These are phyloP conservation scores for Pampusana beccarii DNA, from an alignment of 2,113 vertebrate genomes.

Conservation along the genomic window DNA sequence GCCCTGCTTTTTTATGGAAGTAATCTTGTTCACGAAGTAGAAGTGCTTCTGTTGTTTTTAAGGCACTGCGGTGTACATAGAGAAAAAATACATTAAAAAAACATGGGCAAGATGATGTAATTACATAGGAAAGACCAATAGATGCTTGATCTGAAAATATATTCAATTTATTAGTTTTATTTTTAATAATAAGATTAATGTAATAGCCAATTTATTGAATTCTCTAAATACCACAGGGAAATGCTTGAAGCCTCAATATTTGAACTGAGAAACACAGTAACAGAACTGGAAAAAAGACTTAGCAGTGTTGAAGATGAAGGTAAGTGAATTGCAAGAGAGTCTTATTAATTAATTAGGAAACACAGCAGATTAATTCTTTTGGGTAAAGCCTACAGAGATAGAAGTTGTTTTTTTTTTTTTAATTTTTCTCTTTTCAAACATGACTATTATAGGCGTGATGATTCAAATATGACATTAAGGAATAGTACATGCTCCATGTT, in stretches of 20 bases:
- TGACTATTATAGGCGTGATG: not conserved
- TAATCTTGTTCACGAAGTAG: not conserved
- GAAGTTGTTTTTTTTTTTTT: not conserved
- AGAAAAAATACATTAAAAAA: not conserved
- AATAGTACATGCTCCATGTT: not conserved
- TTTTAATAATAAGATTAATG: not conserved
- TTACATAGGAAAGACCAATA: not conserved
- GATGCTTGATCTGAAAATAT: not conserved
- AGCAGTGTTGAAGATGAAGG: slow-evolving; percentile 67
- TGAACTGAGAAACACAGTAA: slow-evolving; percentile 69
- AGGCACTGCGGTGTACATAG: not conserved
- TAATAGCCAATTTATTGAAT: not conserved
- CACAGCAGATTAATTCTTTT: not conserved
- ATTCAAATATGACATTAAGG: not conserved
- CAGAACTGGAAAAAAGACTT: slow-evolving; percentile 72
- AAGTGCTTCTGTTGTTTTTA: not conserved
- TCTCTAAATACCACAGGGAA: slow-evolving; percentile 63
- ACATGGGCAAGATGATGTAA: not conserved
- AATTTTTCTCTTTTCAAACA: not conserved
- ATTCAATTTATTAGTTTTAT: not conserved
- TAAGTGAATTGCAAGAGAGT: slow-evolving; percentile 21
- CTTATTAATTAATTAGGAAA: not conserved
- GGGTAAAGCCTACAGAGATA: not conserved
- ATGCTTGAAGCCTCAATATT: slow-evolving; percentile 70
- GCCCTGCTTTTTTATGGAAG: not conserved